phyloP scores from a whole-genome alignment of 2,888 invertebrate species.

The Ischnus inquisitorius region DNA sequence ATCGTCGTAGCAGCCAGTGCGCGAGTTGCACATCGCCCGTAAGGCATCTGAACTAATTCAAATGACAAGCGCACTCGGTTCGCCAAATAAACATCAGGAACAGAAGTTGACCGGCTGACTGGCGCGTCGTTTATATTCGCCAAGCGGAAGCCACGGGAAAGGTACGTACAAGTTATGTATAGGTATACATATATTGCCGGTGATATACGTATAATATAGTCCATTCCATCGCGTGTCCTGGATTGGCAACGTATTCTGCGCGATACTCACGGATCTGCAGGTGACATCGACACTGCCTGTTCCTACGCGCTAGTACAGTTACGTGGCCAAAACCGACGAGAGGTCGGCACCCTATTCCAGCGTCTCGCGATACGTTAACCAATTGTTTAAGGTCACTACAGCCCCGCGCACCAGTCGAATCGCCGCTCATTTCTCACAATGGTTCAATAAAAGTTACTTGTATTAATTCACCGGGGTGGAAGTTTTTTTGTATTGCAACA shows the following conservation, averaged over 20 bases:
- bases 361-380: neutral
- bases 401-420: too few species aligned
- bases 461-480: too few species aligned
- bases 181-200: slow-evolving; percentile 16
- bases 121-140: slow-evolving; percentile 64
- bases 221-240: slow-evolving; percentile 43
- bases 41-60: slow-evolving; percentile 78
- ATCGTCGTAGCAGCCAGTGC: slow-evolving; percentile 35
- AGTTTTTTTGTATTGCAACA: too few species aligned
- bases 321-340: slow-evolving; percentile 17
- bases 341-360: neutral
- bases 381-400: too few species aligned
- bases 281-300: slow-evolving; percentile 53
- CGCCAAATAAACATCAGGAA: slow-evolving; percentile 81
- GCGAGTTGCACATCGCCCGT: slow-evolving; percentile 26
- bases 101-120: slow-evolving; percentile 81
- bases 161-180: slow-evolving; percentile 24
- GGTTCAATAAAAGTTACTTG: too few species aligned
- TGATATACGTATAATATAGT: slow-evolving; percentile 39
- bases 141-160: slow-evolving; percentile 49
- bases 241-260: slow-evolving; percentile 56
- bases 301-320: slow-evolving; percentile 6
- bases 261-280: slow-evolving; percentile 50
- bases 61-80: slow-evolving; percentile 81
- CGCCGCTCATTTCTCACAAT: too few species aligned